phyloP scores from a whole-genome alignment of 2,113 vertebrate species.

The Recurvirostra avosetta region DNA sequence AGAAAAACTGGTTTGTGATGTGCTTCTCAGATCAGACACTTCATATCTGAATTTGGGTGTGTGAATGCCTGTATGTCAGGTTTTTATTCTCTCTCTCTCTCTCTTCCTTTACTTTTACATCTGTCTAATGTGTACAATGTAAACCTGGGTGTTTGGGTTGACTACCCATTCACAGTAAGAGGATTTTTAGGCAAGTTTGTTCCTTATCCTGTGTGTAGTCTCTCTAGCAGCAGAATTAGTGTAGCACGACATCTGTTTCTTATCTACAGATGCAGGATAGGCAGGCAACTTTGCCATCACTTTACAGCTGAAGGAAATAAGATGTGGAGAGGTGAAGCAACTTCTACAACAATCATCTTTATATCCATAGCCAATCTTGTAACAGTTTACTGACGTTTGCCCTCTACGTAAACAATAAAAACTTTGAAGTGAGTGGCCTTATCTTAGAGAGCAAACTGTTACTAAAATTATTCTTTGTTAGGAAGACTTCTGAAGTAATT shows the following conservation, averaged over 20 bases:
- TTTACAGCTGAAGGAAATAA: slow-evolving; percentile 15
- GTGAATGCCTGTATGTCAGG: background rate
- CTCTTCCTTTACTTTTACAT: background rate
- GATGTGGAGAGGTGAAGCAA: background rate
- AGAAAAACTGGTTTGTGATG: slow-evolving; percentile 32
- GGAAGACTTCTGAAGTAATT: slow-evolving; percentile 13
- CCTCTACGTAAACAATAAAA: background rate
- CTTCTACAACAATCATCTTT: background rate
- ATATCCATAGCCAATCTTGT: background rate
- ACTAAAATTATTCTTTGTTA: background rate
- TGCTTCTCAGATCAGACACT: background rate
- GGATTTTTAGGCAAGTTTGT: background rate
- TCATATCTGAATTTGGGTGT: background rate
- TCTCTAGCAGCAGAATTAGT: background rate
- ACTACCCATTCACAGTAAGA: background rate
- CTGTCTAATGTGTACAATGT: background rate
- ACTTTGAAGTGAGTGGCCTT: slow-evolving; percentile 9
- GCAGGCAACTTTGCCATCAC: background rate
- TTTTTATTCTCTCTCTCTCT: background rate
- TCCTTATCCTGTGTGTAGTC: background rate
- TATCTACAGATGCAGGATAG: background rate
- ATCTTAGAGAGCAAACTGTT: slow-evolving; percentile 19
- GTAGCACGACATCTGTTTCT: background rate
- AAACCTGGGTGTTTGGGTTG: background rate
- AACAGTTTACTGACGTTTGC: slow-evolving; percentile 10